phyloP scores from a whole-genome alignment of 2,797 vertebrate genomes.

The Myripristis murdjan region DNA sequence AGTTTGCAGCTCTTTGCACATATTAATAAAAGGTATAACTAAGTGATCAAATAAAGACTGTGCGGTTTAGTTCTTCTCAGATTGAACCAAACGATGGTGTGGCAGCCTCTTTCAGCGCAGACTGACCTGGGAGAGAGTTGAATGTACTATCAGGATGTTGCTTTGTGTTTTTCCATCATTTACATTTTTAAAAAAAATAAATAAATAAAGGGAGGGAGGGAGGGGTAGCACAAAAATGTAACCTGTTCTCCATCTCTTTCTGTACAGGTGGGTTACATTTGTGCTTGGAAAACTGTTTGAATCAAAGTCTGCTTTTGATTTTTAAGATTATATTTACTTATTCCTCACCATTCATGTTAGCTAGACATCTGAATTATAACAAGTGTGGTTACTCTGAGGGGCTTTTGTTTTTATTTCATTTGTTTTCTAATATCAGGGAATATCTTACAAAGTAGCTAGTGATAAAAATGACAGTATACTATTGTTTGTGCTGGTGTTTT shows the following conservation, averaged over 20 bases:
- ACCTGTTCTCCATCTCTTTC: conserved; percentile 59
- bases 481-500: conserved; percentile 70
- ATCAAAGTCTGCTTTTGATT: conserved; percentile 75
- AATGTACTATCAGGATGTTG: conserved; percentile 81
- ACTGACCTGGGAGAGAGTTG: conserved; percentile 76
- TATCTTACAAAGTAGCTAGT: conserved; percentile 79
- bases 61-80: conserved; percentile 77
- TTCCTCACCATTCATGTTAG: conserved; percentile 35
- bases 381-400: conserved; percentile 55
- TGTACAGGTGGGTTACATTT: conserved; percentile 69
- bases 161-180: conserved; percentile 56
- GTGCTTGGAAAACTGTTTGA: conserved; percentile 81
- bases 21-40: conserved; percentile 84
- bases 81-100: conserved; percentile 78
- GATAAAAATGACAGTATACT: conserved; percentile 64
- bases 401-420: conserved; percentile 64
- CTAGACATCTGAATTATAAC: conserved; percentile 69
- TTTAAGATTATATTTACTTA: conserved; percentile 66
- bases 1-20: conserved; percentile 94
- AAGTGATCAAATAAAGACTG: conserved; percentile 81
- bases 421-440: conserved; percentile 87
- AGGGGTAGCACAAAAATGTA: conserved; percentile 60
- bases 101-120: conserved; percentile 64
- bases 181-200: too few relatives aligned
- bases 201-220: conserved; percentile 21